Conservation (phyloP, 2,888 invertebrate species). For the Parapristionchus giblindavisi region DNA sequence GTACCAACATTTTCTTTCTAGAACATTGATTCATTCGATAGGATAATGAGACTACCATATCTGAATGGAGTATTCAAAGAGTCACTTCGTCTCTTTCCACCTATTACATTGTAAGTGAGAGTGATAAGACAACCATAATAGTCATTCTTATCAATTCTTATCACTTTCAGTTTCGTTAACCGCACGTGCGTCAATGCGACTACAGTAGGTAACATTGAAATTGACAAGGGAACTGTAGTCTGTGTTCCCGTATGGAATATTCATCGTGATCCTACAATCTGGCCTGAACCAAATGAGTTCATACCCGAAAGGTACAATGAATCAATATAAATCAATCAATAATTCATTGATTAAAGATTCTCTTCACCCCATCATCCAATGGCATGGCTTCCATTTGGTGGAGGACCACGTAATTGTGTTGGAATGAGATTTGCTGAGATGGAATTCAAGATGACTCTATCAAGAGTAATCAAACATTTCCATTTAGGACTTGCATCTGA, state of each 20-base stretch:
- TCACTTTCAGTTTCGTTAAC: slow-evolving; percentile 54
- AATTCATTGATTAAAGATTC: slow-evolving; percentile 18
- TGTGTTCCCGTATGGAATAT: slow-evolving; percentile 43
- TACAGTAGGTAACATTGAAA: slow-evolving; percentile 43
- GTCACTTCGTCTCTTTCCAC: slow-evolving; percentile 60
- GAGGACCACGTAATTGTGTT: slow-evolving; percentile 64
- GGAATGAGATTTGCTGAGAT: slow-evolving; percentile 66
- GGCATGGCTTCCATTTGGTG: slow-evolving; percentile 65
- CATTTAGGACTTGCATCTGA: slow-evolving; percentile 8
- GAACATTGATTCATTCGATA: slow-evolving; percentile 43
- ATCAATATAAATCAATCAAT: not conserved
- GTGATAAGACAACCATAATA: not conserved
- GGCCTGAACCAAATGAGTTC: slow-evolving; percentile 59
- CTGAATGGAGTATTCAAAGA: slow-evolving; percentile 66
- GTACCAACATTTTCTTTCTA: too few species aligned
- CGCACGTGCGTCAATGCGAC: slow-evolving; percentile 53
- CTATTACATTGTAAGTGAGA: slow-evolving; percentile 56
- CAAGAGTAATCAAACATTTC: not conserved
- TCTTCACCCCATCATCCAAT: slow-evolving; percentile 39
- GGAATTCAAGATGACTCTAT: slow-evolving; percentile 59
- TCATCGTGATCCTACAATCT: slow-evolving; percentile 48
- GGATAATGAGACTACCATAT: slow-evolving; percentile 57
- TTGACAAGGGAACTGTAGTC: slow-evolving; percentile 37
- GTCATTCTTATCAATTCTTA: too few species aligned
- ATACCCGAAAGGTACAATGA: slow-evolving; percentile 54